phyloP scores from a whole-genome alignment of 2,797 vertebrate genomes.

The Otolemur crassicaudatus region DNA sequence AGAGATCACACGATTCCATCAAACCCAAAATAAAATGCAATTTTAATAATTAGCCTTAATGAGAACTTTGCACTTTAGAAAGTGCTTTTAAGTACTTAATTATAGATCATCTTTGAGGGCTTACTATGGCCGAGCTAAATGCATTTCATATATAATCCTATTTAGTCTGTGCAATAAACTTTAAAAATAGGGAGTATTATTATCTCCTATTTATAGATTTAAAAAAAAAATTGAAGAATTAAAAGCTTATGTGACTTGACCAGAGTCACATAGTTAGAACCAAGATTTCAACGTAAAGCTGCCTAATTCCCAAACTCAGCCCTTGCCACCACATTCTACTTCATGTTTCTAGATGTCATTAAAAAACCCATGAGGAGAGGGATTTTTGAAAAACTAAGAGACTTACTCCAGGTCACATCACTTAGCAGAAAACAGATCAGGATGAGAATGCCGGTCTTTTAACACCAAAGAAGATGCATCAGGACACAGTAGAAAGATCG shows the following conservation, averaged over 20 bases:
- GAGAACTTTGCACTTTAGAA: slow-evolving; percentile 37
- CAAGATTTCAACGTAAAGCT: not conserved
- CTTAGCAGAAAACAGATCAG: not conserved
- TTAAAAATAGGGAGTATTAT: not conserved
- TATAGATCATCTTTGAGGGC: slow-evolving; percentile 18
- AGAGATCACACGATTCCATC: not conserved
- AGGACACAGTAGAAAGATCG: not conserved
- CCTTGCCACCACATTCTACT: not conserved
- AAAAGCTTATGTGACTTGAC: not conserved
- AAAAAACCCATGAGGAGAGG: not conserved
- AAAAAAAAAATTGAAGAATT: slow-evolving; percentile 15
- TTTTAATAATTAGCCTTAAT: slow-evolving; percentile 58
- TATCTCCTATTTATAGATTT: not conserved
- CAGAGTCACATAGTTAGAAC: not conserved
- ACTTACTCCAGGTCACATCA: not conserved
- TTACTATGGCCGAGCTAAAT: slow-evolving; percentile 9
- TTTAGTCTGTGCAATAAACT: slow-evolving; percentile 16
- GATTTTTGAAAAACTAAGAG: not conserved
- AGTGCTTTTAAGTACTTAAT: slow-evolving; percentile 45
- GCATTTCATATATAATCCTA: not conserved
- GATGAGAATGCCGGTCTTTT: not conserved
- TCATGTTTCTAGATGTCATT: not conserved
- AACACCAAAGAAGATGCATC: not conserved
- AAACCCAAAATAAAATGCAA: slow-evolving; percentile 10
- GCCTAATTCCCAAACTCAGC: not conserved